Evolutionary conservation across 2,797 vertebrate genomes (phyloP), one percentile per base, ranked within the genome.

Genomic region (Taeniopygia guttata): DNA sequence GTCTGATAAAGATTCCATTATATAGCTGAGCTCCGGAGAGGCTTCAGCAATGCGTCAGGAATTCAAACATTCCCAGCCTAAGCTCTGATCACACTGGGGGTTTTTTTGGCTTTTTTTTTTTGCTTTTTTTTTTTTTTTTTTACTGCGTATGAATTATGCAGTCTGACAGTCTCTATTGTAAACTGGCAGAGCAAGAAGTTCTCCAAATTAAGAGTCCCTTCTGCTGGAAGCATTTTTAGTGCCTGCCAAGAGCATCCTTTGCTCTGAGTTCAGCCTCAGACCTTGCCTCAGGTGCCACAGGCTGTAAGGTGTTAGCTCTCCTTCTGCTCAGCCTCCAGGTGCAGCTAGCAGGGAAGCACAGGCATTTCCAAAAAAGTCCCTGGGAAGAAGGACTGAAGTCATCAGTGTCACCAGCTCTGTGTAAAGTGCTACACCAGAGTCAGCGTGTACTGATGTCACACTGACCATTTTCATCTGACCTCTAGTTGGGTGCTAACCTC

Each of bases 1-100:
- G 74, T 82, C 93, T 96, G 93, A 94, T 96, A 94, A 94, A 95
- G 94, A 95, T 96, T 96, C 94, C 90, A 95, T 96, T 95, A 92
- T 93, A 90, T 54, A 90, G 90, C 94, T 83, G 84, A 87, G 81
- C 84, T 96, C 92, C 11, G 0, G 78, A 94, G 93, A 95, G 84
- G 77, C 59, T 92, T 89, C 86, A 84, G 94, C 92, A 89, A 82
- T 89, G 92, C 0, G 0, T 84, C 88, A 84, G 86, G 90, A 95
- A 93, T 96, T 96, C 92, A 95, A 93, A 90, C 77, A 42, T 92
- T 94, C 81, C 86, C 80, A 92, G 46, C 83, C 55, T 90, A 74
- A 95, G 86, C 81, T 90, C 80, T 87, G 80, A 95, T 94, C 85
- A 38, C 19, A 6, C 40, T 86, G 43, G 26, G 15, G 2, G 1